These are phyloP conservation scores for Periplaneta americana DNA, from an alignment of 1,140 invertebrate species.

Conservation along the genomic window DNA sequence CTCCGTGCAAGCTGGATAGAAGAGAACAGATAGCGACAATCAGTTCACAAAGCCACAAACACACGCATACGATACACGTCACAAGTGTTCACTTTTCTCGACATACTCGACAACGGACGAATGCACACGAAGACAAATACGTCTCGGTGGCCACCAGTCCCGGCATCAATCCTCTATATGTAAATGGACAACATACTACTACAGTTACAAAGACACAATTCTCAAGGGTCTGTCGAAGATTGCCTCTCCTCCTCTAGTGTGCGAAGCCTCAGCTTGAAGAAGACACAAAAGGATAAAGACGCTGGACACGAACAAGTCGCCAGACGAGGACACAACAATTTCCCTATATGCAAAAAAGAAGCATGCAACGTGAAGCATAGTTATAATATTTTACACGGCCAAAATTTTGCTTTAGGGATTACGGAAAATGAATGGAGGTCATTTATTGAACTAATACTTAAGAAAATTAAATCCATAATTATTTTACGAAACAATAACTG, in stretches of 20 bases:
- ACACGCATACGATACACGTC: background rate
- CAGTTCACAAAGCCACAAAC: conserved; percentile 8
- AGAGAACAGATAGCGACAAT: conserved; percentile 29
- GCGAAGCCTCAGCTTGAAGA: background rate
- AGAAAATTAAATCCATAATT: no score
- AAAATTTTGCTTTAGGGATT: background rate
- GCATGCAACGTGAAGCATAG: background rate
- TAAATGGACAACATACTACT: background rate
- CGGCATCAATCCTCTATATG: background rate
- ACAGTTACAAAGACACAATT: background rate
- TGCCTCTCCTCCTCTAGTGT: background rate
- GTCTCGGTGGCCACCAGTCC: background rate
- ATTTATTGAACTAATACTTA: background rate
- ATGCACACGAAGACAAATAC: background rate
- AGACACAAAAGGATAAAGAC: background rate
- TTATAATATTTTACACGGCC: background rate
- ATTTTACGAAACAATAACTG: no score
- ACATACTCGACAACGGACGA: background rate
- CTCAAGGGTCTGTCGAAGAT: background rate
- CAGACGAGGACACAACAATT: background rate
- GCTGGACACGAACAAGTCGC: background rate
- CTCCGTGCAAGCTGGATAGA: conserved; percentile 69
- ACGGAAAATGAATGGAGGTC: background rate
- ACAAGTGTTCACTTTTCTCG: background rate
- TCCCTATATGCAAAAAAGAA: background rate